Evolutionary conservation across 2,888 invertebrate species (phyloP).

Genomic region (Ormia ochracea): DNA sequence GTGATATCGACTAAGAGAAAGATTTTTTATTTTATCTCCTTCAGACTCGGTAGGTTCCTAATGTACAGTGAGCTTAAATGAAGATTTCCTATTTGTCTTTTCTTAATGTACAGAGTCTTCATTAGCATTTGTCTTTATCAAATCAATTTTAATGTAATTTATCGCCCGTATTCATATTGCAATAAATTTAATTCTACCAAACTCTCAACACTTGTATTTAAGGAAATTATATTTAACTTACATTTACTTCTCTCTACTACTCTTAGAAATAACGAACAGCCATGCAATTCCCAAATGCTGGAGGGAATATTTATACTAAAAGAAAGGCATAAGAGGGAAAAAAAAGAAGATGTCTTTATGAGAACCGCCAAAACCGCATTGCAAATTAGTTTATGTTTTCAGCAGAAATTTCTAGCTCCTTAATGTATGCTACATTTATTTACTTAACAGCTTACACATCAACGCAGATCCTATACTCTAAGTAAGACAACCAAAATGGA

Average conservation of each 20-base stretch:
- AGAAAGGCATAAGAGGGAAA: neutral
- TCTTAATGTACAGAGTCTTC: too few relatives aligned
- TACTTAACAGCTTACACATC: conserved; percentile 4
- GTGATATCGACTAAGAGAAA: too few relatives aligned
- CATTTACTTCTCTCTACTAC: conserved; percentile 35
- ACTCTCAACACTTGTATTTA: conserved; percentile 22
- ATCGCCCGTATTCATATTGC: neutral
- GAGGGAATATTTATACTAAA: conserved; percentile 15
- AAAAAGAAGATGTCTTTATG: conserved; percentile 25
- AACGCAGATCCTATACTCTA: neutral
- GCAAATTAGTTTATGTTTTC: conserved; percentile 68
- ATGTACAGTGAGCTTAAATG: too few relatives aligned
- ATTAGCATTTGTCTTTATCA: too few relatives aligned
- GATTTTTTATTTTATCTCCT: too few relatives aligned
- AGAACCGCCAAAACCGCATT: conserved; percentile 66
- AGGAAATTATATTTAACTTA: conserved; percentile 30
- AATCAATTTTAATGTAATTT: neutral
- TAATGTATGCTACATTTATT: conserved; percentile 21
- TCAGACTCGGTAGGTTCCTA: too few relatives aligned
- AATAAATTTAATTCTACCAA: neutral
- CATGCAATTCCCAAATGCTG: conserved; percentile 15
- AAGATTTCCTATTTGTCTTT: too few relatives aligned
- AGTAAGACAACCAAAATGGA: conserved; percentile 25
- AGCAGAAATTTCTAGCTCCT: conserved; percentile 41
- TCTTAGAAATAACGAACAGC: conserved; percentile 3